A percentile compares a stretch with the other conserved stretches of the same genome.
Conservation (phyloP, 2,113 vertebrate genomes). For the Notothenia coriiceps region DNA sequence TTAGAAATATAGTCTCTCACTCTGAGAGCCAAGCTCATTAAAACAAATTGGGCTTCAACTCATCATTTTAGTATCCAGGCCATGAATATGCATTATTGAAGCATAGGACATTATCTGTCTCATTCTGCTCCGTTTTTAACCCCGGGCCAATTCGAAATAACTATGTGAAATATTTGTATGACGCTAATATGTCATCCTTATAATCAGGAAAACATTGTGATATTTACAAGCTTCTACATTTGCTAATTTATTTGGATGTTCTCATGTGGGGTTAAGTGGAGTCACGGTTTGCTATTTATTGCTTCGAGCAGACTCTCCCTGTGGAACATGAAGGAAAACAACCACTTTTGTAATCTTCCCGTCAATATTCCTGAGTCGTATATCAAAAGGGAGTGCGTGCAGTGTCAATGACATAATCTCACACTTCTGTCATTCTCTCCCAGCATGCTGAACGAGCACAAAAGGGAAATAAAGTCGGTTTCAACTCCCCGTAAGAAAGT, state of each 20-base stretch:
- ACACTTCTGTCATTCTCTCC: conserved; percentile 29
- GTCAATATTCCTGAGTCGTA: neutral
- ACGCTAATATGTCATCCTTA: neutral
- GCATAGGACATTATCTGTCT: conserved; percentile 56
- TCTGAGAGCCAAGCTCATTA: conserved; percentile 67
- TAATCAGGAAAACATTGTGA: conserved; percentile 21
- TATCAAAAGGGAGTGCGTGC: conserved; percentile 17
- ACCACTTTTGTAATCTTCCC: neutral
- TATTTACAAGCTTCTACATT: conserved; percentile 8
- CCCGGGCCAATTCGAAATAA: conserved; percentile 10
- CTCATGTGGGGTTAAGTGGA: conserved; percentile 1
- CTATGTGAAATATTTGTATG: neutral
- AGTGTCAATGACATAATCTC: conserved; percentile 50
- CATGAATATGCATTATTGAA: conserved; percentile 73
- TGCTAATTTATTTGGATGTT: conserved; percentile 23
- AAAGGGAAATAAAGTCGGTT: conserved; percentile 47
- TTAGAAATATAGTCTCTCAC: conserved; percentile 63
- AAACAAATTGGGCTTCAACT: conserved; percentile 58
- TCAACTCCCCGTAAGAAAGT: conserved; percentile 45
- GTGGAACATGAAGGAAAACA: neutral
- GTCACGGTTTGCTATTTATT: neutral
- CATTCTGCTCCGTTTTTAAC: conserved; percentile 34
- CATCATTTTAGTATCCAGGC: conserved; percentile 54
- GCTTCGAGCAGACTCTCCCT: neutral
- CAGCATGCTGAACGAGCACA: conserved; percentile 37